Conservation (phyloP, 2,113 vertebrate genomes). For the Leuciscus idus region DNA sequence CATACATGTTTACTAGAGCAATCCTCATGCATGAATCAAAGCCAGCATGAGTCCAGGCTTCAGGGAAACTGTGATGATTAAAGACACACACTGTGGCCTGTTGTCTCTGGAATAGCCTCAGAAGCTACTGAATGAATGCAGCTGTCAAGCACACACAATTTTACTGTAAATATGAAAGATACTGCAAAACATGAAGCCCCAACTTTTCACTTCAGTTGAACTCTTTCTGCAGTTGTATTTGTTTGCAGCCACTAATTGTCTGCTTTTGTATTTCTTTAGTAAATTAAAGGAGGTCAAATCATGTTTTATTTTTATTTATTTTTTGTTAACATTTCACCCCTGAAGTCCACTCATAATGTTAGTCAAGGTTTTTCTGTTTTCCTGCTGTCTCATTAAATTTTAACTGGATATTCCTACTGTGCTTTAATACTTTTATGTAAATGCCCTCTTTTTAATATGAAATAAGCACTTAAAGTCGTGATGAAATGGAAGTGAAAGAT, state of each 20-base stretch:
- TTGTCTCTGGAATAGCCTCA: conserved; percentile 3
- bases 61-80: conserved; percentile 10
- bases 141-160: neutral
- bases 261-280: too few relatives aligned
- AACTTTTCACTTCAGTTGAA: neutral
- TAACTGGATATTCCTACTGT: too few relatives aligned
- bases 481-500: too few relatives aligned
- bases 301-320: too few relatives aligned
- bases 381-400: neutral
- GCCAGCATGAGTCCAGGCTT: neutral
- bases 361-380: neutral
- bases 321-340: too few relatives aligned
- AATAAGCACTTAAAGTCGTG: too few relatives aligned
- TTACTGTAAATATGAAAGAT: neutral
- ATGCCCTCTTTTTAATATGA: too few relatives aligned
- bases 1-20: neutral
- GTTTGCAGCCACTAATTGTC: neutral
- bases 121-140: conserved; percentile 8
- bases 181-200: neutral
- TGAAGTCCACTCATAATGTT: neutral
- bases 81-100: conserved; percentile 1
- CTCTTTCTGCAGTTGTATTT: neutral
- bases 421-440: too few relatives aligned
- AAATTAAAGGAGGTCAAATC: too few relatives aligned
- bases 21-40: conserved; percentile 1